Evolutionary conservation across 2,113 vertebrate species (phyloP).

Genomic region (Xenopus tropicalis): UCB_Xtro_10.0 CM004450.2:12022001-12022500

Average conservation of each 20-base stretch:
- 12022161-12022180: neutral
- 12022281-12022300: conserved; percentile 55
- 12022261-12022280: conserved; percentile 21
- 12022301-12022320: conserved; percentile 41
- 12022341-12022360: conserved; percentile 40
- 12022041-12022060: too few species aligned
- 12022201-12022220: neutral
- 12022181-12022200: neutral
- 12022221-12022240: conserved; percentile 16
- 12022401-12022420: conserved; percentile 58
- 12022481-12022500: conserved; percentile 71
- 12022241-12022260: conserved; percentile 39
- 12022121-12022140: neutral
- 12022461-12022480: conserved; percentile 53
- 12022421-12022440: conserved; percentile 58
- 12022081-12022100: too few species aligned
- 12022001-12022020: too few species aligned
- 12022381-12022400: conserved; percentile 49
- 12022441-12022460: conserved; percentile 57
- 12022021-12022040: too few species aligned
- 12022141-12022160: neutral
- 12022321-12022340: conserved; percentile 3
- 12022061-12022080: too few species aligned
- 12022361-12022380: conserved; percentile 52
- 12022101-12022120: neutral